Evolutionary conservation across 2,113 vertebrate species (phyloP), one percentile per base, ranked within the genome.

Genomic region (Trichomycterus rosablanca): DNA sequence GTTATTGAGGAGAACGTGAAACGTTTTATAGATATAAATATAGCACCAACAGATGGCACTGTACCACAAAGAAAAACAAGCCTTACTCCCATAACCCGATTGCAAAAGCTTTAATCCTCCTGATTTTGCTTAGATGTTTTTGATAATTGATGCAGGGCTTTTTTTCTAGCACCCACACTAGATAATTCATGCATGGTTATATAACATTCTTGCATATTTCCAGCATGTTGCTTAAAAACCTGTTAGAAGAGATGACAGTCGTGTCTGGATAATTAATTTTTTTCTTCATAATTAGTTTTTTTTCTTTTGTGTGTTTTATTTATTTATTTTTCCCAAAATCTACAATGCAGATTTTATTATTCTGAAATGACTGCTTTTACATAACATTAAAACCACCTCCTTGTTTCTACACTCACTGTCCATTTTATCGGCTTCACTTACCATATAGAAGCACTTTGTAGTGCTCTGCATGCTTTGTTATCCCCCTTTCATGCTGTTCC

Each of bases 21-120:
- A n/a, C n/a, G n/a, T n/a, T n/a, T n/a, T n/a, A n/a, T n/a, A n/a
- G n/a, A n/a, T n/a, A n/a, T n/a, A n/a, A n/a, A n/a, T n/a, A n/a
- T n/a, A n/a, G n/a, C n/a, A n/a, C 66, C 62, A 82, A 68, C 73
- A 84, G 83, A 67, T 80, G 80, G 57, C 82, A 81, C 76, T 70
- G 40, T 78, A 76, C 63, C 73, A 59, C 69, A 73, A 70, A 32
- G n/a, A 16, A 72, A 72, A 2, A 12, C 16, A 28, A 32, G 1
- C 22, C 37, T 12, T 10, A 9, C 34, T n/a, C 9, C 28, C 54
- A 30, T 11, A 26, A 18, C 30, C 10, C 1, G 40, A 4, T 4
- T 39, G 43, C 23, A 48, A 30, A 16, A 26, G 50, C n/a, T 44
- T 65, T 71, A 67, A 56, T 32, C 70, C 67, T 66, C 66, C 45